These are phyloP conservation scores for Diglossa cyanea DNA, from an alignment of 2,797 vertebrate species.

Conservation along the genomic window DNA sequence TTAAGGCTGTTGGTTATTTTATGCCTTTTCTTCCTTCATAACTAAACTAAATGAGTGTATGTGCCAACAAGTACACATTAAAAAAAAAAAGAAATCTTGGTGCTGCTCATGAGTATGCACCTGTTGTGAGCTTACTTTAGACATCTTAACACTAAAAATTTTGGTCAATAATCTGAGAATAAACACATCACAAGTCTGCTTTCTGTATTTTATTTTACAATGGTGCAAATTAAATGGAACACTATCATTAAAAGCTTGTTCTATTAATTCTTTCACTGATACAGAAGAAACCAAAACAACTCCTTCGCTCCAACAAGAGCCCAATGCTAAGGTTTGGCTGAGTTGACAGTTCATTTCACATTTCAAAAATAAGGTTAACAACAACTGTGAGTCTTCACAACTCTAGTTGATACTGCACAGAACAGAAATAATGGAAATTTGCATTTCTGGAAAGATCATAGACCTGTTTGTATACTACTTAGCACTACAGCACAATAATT, in stretches of 20 bases:
- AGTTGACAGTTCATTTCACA: background rate
- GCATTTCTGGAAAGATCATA: background rate
- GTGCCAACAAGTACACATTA: background rate
- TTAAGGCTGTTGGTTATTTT: background rate
- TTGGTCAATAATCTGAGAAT: background rate
- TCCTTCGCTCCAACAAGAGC: background rate
- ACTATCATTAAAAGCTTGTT: conserved; percentile 24
- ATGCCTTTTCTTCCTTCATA: background rate
- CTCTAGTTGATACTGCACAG: background rate
- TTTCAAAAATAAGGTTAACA: background rate
- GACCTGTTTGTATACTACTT: background rate
- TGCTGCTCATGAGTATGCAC: background rate
- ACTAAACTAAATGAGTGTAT: background rate
- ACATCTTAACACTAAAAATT: background rate
- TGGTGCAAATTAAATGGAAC: conserved; percentile 3
- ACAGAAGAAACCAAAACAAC: conserved; percentile 10
- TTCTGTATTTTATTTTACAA: conserved; percentile 40
- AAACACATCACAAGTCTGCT: background rate
- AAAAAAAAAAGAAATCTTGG: background rate
- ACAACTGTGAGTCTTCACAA: background rate
- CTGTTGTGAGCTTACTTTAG: background rate
- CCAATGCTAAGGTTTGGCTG: background rate
- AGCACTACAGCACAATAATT: background rate
- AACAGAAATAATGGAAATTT: background rate
- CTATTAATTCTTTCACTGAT: conserved; percentile 18